Conservation (phyloP, 1,140 invertebrate genomes). For the Drosophila nasuta region DNA sequence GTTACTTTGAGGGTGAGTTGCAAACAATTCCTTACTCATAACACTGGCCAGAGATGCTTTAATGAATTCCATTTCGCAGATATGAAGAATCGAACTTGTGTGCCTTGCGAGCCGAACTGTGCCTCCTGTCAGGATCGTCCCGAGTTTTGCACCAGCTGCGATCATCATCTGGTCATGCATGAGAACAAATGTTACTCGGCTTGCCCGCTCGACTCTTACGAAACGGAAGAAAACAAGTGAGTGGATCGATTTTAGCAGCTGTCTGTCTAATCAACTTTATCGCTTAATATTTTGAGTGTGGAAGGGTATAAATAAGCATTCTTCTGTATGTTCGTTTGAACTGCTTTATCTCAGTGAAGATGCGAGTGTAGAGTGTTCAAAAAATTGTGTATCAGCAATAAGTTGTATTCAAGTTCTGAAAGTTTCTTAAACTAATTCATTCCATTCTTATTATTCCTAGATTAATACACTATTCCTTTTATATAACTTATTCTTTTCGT, state of each 20-base stretch:
- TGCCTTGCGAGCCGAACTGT: constrained; percentile 92
- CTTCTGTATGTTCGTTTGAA: no score
- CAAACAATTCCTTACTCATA: not conserved
- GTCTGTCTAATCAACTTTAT: not conserved
- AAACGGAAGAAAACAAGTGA: constrained; percentile 92
- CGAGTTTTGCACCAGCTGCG: constrained; percentile 92
- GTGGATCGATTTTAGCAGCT: constrained; percentile 32
- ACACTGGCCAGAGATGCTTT: no score
- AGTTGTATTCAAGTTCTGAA: no score
- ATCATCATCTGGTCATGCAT: constrained; percentile 92
- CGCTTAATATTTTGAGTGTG: not conserved
- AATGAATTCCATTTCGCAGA: constrained; percentile 31
- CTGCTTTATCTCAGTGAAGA: no score
- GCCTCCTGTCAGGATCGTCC: constrained; percentile 92
- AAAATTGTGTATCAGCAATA: no score
- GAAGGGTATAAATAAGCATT: no score
- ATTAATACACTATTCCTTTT: no score
- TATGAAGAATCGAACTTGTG: constrained; percentile 88
- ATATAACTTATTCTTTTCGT: no score
- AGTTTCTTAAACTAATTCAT: no score
- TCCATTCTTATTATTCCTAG: no score
- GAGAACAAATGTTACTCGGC: constrained; percentile 92
- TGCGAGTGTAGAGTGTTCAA: no score
- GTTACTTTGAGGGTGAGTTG: constrained; percentile 92
- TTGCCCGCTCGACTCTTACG: constrained; percentile 92